Evolutionary conservation across 2,888 invertebrate species (phyloP).

Genomic region (Microdon myrmicae): DNA sequence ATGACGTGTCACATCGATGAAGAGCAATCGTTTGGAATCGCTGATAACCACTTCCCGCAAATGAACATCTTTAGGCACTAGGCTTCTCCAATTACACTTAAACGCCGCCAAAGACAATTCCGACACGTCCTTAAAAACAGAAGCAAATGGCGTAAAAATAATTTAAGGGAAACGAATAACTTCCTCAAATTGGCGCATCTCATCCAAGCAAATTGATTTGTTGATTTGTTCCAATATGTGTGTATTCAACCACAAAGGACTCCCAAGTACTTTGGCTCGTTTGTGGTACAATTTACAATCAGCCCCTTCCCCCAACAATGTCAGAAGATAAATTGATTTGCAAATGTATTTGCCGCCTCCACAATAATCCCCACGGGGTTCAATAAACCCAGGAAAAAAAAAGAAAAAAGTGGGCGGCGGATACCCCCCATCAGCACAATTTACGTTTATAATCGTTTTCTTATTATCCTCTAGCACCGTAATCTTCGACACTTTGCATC

Average conservation of each 20-base stretch:
- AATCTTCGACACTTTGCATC: background rate
- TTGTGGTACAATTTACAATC: no score
- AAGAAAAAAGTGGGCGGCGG: constrained; percentile 5
- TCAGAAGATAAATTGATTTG: constrained; percentile 49
- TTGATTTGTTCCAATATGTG: constrained; percentile 25
- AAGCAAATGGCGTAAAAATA: background rate
- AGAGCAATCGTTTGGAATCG: constrained; percentile 2
- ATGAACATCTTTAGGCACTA: constrained; percentile 18
- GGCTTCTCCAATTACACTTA: constrained; percentile 31
- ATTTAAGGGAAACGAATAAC: constrained; percentile 22
- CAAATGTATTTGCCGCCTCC: constrained; percentile 47
- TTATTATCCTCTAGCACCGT: constrained; percentile 36
- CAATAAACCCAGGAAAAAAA: constrained; percentile 1
- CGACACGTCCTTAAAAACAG: background rate
- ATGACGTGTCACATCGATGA: background rate
- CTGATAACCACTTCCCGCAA: constrained; percentile 21
- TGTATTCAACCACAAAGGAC: background rate
- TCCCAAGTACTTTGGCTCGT: no score
- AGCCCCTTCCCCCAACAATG: background rate
- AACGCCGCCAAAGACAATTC: constrained; percentile 27
- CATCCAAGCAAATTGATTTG: constrained; percentile 44
- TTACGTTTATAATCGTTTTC: constrained; percentile 51
- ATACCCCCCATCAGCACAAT: constrained; percentile 21
- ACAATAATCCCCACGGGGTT: constrained; percentile 16
- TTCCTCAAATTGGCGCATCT: constrained; percentile 27